These are phyloP conservation scores for Seladonia tumulorum DNA, from an alignment of 2,888 invertebrate species.

Conservation along the genomic window DNA sequence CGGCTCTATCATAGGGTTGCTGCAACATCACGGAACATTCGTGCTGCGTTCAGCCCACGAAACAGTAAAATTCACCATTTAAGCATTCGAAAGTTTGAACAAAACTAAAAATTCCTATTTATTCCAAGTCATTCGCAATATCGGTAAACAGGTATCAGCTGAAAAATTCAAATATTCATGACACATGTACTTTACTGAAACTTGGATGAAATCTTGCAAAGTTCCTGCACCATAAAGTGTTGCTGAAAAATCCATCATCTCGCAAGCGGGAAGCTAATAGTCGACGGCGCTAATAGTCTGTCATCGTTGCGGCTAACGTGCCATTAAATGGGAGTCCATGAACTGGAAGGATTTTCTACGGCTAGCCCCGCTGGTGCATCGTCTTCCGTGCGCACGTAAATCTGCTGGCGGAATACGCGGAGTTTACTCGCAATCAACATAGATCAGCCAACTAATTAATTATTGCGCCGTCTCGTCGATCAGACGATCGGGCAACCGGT, in stretches of 20 bases:
- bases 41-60: background rate
- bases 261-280: constrained; percentile 40
- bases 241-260: constrained; percentile 48
- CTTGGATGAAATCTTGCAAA: background rate
- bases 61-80: no score
- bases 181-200: background rate
- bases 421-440: constrained; percentile 31
- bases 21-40: background rate
- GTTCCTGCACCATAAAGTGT: background rate
- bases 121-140: no score
- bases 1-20: constrained; percentile 35
- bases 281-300: constrained; percentile 65
- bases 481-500: background rate
- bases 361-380: background rate
- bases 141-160: no score
- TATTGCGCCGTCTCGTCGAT: constrained; percentile 11
- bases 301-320: constrained; percentile 59
- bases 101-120: no score
- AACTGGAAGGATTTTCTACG: constrained; percentile 22
- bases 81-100: no score
- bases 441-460: constrained; percentile 37
- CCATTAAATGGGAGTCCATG: constrained; percentile 62
- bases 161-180: no score
- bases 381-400: background rate
- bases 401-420: background rate